Base-by-base conservation (phyloP, 2,113 vertebrate genomes). In the Mellivora capensis region DNA sequence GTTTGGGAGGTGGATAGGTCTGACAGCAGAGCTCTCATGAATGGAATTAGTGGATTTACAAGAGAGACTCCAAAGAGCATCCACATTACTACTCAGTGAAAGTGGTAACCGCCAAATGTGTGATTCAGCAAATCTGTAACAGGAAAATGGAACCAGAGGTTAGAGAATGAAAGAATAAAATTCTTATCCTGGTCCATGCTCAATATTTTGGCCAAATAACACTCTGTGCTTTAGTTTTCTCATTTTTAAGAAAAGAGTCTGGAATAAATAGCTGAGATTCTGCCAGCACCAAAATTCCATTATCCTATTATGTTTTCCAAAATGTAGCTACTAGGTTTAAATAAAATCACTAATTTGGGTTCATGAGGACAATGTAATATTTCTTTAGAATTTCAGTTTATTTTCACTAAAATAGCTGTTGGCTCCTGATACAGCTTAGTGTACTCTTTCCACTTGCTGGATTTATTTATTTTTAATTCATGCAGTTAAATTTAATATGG, bases 401-500 rank as follows among this genome's bases (percentile, higher is more conserved):
- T 90, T 83, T 97, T 82, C 31, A 86, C 47, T 82, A 85, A 90
- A 96, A 88, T 94, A 76, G 10, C 57, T 91, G 1, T 90, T 98
- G 95, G 85, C 95, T 95, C 64, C 54, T 59, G 25, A 47, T n/a
- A 86, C 15, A 93, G n/a, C 71, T 94, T 80, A 76, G 85, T 81
- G 76, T 34, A 34, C 37, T 62, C 59, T 93, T 95, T 96, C 88
- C 9, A 88, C 54, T 87, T 94, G 21, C 49, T 93, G 94, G 34
- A 96, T 96, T 93, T 85, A 96, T 96, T 96, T 88, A 88, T 86
- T 96, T 98, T 96, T 95, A 88, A 96, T 95, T 94, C 76, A 83
- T 62, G 83, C 37, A 82, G 89, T 97, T 97, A 96, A 93, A 96
- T 87, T 98, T 97, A 96, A 98, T 96, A 88, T 82, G 82, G 49